Percentiles rank a stretch among this genome's conserved stretches.
phyloP scores from a whole-genome alignment of 37 sponge, comb jelly and placozoan species.

The Theonella swinhoei region DNA sequence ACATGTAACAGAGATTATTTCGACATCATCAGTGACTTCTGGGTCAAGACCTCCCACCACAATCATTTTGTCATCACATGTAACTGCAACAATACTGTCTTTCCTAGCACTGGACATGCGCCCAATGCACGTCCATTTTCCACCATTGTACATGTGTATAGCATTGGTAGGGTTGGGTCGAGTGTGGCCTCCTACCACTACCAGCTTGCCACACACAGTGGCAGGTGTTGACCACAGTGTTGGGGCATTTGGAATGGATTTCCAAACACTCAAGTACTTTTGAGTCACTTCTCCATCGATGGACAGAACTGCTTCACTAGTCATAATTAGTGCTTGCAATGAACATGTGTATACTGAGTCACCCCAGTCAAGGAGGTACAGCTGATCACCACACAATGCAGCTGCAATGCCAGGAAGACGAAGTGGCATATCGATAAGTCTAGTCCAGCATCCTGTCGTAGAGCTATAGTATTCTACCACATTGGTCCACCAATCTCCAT shows the following conservation, averaged over 20 bases:
- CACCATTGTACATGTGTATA: not conserved
- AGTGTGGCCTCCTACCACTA: conserved; percentile 6
- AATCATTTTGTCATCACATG: not conserved
- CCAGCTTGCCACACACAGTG: not conserved
- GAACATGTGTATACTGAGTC: not conserved
- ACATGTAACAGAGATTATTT: too few species aligned
- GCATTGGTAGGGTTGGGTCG: not conserved
- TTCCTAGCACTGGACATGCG: not conserved
- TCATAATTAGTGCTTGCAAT: not conserved
- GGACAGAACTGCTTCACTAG: not conserved
- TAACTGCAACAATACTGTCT: not conserved
- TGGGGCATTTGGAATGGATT: not conserved
- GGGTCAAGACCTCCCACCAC: not conserved
- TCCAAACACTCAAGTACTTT: not conserved
- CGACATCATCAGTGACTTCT: not conserved
- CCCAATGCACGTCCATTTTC: not conserved
- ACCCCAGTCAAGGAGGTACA: not conserved
- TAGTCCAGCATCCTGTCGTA: not conserved
- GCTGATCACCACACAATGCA: not conserved
- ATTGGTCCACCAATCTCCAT: not conserved
- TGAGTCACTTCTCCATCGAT: not conserved
- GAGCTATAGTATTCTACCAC: not conserved
- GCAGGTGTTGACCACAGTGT: not conserved
- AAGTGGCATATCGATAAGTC: not conserved
- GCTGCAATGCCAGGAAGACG: not conserved